phyloP scores from a whole-genome alignment of 2,888 invertebrate genomes.

The Drosophila anomalata region DNA sequence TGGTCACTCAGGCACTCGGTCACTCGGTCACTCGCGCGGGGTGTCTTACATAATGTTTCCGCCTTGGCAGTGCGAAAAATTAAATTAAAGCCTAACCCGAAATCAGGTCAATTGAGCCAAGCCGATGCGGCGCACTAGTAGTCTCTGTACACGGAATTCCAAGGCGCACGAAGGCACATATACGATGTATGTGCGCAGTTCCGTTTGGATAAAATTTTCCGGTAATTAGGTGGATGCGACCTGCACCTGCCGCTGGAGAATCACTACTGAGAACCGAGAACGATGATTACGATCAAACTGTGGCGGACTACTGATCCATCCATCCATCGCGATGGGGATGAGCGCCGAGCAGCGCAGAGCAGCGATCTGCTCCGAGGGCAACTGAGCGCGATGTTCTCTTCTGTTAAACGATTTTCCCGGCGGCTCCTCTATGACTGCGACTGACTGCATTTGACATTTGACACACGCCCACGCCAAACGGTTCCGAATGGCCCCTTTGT shows the following conservation, averaged over 20 bases:
- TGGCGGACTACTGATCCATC: conserved; percentile 32
- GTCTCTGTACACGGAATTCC: conserved; percentile 15
- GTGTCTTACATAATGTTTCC: conserved; percentile 40
- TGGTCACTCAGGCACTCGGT: background rate
- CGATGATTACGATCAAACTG: conserved; percentile 48
- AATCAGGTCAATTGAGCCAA: conserved; percentile 68
- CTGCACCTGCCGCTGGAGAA: conserved; percentile 75
- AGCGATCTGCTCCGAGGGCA: conserved; percentile 8
- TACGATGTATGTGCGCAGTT: conserved; percentile 28
- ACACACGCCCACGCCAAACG: conserved; percentile 64
- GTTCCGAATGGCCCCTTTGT: conserved; percentile 18
- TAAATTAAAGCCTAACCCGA: conserved; percentile 43
- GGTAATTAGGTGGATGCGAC: conserved; percentile 40
- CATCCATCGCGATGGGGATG: background rate
- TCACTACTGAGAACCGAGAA: conserved; percentile 65
- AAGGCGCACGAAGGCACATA: conserved; percentile 27
- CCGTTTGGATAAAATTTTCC: background rate
- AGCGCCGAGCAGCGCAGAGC: background rate
- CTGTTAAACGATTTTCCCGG: conserved; percentile 26
- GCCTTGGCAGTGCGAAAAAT: conserved; percentile 42
- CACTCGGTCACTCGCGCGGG: conserved; percentile 29
- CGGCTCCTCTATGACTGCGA: background rate
- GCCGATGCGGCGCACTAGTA: conserved; percentile 13
- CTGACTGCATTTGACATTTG: conserved; percentile 64
- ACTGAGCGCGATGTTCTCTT: conserved; percentile 2